These are phyloP conservation scores for Eupelmus urozonus DNA, from an alignment of 2,888 invertebrate genomes.

Conservation along the genomic window DNA sequence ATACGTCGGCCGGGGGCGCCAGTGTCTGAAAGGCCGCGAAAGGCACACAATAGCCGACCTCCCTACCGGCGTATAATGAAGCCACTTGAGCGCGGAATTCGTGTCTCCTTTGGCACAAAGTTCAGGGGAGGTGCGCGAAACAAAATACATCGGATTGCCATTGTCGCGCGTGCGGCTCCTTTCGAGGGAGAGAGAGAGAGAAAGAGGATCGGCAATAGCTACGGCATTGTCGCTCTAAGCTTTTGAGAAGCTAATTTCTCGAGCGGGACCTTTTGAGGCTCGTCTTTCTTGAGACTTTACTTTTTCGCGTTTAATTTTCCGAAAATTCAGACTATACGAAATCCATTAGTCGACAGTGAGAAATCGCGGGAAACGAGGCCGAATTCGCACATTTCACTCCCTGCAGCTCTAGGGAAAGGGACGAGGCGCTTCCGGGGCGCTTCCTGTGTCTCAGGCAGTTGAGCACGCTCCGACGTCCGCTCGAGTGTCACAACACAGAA, in stretches of 20 bases:
- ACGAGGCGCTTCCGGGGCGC: slow-evolving; percentile 65
- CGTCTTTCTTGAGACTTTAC: slow-evolving; percentile 30
- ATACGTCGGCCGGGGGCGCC: slow-evolving; percentile 23
- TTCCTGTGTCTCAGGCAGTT: slow-evolving; percentile 78
- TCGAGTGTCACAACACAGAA: not conserved
- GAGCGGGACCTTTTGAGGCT: not conserved
- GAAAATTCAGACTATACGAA: no score
- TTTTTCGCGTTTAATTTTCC: no score
- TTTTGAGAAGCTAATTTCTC: slow-evolving; percentile 20
- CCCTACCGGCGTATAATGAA: slow-evolving; percentile 14
- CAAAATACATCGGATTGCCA: slow-evolving; percentile 52
- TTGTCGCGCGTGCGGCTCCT: slow-evolving; percentile 9
- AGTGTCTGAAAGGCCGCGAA: not conserved
- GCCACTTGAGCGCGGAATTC: slow-evolving; percentile 16
- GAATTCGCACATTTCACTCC: not conserved
- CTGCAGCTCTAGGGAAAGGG: no score
- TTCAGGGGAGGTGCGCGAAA: slow-evolving; percentile 14
- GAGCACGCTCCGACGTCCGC: slow-evolving; percentile 69
- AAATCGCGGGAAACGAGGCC: not conserved
- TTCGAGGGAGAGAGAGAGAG: not conserved
- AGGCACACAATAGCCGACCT: slow-evolving; percentile 23
- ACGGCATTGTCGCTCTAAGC: not conserved
- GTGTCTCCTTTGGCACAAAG: not conserved
- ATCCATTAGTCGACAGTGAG: not conserved
- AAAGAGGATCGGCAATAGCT: no score